Conservation (phyloP, 1,140 invertebrate genomes). For the Drosophila subpulchrella region DNA sequence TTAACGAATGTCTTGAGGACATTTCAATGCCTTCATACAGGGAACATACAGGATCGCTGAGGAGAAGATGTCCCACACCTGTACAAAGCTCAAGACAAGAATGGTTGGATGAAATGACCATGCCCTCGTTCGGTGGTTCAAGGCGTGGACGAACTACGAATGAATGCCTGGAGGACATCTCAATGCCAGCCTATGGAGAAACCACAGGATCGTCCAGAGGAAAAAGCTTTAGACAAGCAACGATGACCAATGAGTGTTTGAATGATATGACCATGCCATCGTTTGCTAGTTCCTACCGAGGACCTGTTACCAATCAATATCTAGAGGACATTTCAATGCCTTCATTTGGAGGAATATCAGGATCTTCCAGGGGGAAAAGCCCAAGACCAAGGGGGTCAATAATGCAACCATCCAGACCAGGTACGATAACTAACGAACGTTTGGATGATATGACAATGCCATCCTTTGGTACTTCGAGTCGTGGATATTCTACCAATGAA, state of each 20-base stretch:
- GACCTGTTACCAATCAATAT: not conserved
- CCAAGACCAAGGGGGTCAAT: not conserved
- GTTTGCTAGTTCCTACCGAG: not conserved
- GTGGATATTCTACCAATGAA: not conserved
- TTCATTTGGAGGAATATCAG: not conserved
- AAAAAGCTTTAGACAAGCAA: not conserved
- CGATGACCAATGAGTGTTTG: constrained; percentile 3
- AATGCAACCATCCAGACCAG: not conserved
- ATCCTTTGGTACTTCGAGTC: not conserved
- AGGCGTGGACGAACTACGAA: not conserved
- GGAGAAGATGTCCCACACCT: not conserved
- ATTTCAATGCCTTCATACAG: constrained; percentile 7
- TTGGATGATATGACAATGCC: constrained; percentile 17
- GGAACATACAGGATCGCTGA: not conserved
- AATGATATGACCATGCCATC: constrained; percentile 18
- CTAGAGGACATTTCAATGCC: constrained; percentile 4
- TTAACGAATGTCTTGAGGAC: constrained; percentile 11
- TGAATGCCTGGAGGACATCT: not conserved
- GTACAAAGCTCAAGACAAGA: not conserved
- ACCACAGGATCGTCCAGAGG: not conserved
- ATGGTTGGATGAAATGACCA: constrained; percentile 1
- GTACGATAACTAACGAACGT: constrained; percentile 3
- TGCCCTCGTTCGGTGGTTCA: constrained; percentile 1
- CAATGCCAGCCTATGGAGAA: not conserved
- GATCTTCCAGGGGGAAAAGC: not conserved